Evolutionary conservation across 2,113 vertebrate species (phyloP).

Genomic region (Vulpes lagopus): DNA sequence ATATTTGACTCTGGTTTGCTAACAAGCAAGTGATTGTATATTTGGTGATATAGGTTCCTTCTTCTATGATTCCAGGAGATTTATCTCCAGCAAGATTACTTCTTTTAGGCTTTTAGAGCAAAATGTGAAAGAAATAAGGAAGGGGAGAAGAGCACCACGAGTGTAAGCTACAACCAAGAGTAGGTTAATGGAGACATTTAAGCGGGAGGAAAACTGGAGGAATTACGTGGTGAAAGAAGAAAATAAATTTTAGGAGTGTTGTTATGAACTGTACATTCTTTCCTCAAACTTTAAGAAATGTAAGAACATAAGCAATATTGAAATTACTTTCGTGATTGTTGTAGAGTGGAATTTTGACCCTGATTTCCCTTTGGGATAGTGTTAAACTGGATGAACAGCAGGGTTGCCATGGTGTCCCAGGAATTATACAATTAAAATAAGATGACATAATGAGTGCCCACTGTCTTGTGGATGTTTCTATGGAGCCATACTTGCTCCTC

Average conservation of each 20-base stretch:
- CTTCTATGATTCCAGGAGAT: neutral
- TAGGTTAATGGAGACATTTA: neutral
- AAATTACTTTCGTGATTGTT: neutral
- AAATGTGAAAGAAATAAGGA: neutral
- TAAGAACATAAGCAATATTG: neutral
- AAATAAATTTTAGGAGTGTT: neutral
- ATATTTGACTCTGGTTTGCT: neutral
- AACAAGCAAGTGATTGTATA: neutral
- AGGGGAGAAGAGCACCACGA: neutral
- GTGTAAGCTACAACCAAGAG: neutral
- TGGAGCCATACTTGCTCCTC: neutral
- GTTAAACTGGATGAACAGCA: neutral
- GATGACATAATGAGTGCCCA: neutral
- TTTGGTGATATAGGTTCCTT: neutral
- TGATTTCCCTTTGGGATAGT: neutral
- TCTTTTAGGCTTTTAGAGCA: neutral
- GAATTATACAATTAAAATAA: neutral
- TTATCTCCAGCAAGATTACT: neutral
- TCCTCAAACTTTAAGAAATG: neutral
- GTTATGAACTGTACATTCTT: neutral
- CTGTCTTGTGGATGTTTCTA: neutral
- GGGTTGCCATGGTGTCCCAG: neutral
- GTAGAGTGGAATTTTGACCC: neutral
- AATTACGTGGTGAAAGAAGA: neutral
- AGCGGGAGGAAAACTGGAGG: neutral